Conservation (phyloP, 2,797 vertebrate species). For the Hafferia zeledoni region DNA sequence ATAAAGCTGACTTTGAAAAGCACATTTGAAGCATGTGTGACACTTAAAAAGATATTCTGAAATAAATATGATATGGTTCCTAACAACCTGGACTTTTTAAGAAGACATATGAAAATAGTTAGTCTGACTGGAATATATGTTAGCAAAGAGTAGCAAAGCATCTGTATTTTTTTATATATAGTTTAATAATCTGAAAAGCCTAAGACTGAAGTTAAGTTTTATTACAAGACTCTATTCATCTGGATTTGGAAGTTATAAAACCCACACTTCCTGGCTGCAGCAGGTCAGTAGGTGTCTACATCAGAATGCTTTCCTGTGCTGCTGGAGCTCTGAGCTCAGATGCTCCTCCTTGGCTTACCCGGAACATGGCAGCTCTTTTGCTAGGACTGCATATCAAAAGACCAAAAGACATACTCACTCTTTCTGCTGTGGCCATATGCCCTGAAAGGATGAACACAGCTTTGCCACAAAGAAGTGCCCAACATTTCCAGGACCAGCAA, state of each 20-base stretch:
- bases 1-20: not conserved
- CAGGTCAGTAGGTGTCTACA: not conserved
- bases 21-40: fast-evolving
- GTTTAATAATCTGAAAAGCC: not conserved
- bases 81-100: not conserved
- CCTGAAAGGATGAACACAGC: not conserved
- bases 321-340: not conserved
- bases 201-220: not conserved
- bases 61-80: not conserved
- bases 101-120: not conserved
- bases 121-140: not conserved
- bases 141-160: not conserved
- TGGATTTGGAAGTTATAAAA: not conserved
- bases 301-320: not conserved
- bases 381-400: not conserved
- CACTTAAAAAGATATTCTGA: not conserved
- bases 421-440: not conserved
- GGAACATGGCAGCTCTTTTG: not conserved
- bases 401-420: not conserved
- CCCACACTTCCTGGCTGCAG: not conserved
- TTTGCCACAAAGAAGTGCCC: not conserved
- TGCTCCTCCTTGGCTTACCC: not conserved
- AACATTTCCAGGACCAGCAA: not conserved
- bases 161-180: not conserved
- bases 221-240: not conserved